Evolutionary conservation across 2,888 invertebrate genomes (phyloP).

Genomic region (Ornithoptera priamus): DNA sequence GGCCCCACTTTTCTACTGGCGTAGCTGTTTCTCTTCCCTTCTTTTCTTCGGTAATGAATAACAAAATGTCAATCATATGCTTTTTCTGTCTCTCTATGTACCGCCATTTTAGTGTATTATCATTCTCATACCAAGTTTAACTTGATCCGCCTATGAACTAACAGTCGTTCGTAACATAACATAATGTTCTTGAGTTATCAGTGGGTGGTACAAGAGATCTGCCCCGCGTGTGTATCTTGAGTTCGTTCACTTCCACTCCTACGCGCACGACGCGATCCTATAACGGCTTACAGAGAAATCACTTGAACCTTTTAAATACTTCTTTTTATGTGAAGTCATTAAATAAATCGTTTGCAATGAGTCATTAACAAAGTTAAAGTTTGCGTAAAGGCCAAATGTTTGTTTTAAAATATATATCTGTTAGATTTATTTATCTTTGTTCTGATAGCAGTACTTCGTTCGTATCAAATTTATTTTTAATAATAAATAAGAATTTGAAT

Average conservation of each 20-base stretch:
- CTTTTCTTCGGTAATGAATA: too few species aligned
- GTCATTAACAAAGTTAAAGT: background rate
- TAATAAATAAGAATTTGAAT: background rate
- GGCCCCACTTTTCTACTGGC: too few species aligned
- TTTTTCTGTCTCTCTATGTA: too few species aligned
- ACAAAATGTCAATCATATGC: too few species aligned
- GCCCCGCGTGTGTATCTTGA: constrained; percentile 16
- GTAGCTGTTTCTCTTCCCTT: too few species aligned
- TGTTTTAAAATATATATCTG: background rate
- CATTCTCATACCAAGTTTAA: too few species aligned
- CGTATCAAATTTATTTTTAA: background rate
- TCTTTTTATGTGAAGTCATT: constrained; percentile 12
- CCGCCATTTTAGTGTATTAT: too few species aligned
- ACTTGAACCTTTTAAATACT: constrained; percentile 20
- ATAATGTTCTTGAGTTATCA: constrained; percentile 1
- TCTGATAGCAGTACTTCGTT: background rate
- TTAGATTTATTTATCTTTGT: background rate
- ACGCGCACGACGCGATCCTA: constrained; percentile 25
- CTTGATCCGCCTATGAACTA: too few species aligned
- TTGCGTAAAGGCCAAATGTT: background rate
- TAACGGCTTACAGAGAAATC: constrained; percentile 15
- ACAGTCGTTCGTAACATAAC: too few species aligned
- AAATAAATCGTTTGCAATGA: constrained; percentile 4
- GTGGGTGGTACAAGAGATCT: constrained; percentile 24
- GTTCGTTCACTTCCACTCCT: constrained; percentile 32